These are phyloP conservation scores for Ibidorhyncha struthersii DNA, from an alignment of 2,113 vertebrate species.

Conservation along the genomic window DNA sequence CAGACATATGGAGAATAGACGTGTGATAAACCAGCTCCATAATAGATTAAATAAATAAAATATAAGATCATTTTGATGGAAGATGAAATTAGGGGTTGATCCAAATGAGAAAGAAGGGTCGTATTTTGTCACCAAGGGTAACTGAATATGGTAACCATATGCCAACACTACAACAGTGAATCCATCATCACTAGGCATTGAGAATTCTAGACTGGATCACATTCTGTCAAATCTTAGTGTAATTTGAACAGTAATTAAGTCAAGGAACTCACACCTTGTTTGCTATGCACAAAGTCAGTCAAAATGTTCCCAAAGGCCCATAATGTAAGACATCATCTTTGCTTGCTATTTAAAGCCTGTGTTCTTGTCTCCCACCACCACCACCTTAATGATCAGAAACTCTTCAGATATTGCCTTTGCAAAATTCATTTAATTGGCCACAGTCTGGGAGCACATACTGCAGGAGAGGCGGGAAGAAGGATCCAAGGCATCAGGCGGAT, in stretches of 20 bases:
- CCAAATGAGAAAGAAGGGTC: not conserved
- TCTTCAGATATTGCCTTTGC: slow-evolving; percentile 68
- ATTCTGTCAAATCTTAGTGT: not conserved
- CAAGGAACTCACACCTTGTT: not conserved
- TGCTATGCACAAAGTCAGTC: not conserved
- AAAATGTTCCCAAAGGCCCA: not conserved
- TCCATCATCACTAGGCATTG: not conserved
- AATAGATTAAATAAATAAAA: not conserved
- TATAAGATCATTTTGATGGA: not conserved
- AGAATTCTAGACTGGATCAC: not conserved
- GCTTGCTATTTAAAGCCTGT: slow-evolving; percentile 36
- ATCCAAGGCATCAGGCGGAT: slow-evolving; percentile 75
- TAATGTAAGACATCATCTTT: not conserved
- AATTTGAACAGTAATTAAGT: not conserved
- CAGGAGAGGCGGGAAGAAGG: slow-evolving; percentile 78
- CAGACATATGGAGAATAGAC: not conserved
- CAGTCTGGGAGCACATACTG: slow-evolving; percentile 84
- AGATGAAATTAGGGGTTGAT: not conserved
- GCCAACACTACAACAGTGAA: not conserved
- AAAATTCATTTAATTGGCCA: slow-evolving; percentile 86
- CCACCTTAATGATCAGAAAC: slow-evolving; percentile 58
- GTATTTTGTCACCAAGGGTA: not conserved
- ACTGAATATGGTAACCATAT: not conserved
- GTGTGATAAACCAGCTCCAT: not conserved
- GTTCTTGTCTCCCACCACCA: slow-evolving; percentile 34